phyloP scores from a whole-genome alignment of 2,797 vertebrate genomes.

The Acanthurus leucopareius region DNA sequence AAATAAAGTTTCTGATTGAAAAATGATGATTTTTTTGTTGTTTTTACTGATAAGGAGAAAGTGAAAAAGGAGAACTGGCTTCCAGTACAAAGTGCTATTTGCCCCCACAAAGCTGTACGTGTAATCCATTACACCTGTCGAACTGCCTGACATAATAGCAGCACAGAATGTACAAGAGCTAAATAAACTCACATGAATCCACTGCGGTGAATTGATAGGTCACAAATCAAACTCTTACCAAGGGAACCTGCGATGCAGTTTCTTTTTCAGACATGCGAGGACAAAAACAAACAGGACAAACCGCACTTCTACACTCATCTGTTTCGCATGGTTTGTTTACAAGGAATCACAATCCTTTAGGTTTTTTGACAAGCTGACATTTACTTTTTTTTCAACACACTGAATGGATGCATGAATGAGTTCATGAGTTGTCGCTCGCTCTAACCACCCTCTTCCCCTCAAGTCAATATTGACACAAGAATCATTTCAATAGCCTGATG shows the following conservation, averaged over 20 bases:
- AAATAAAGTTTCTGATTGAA: background rate
- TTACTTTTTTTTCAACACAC: background rate
- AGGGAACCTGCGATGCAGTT: background rate
- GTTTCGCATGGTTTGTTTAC: no score
- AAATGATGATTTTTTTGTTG: background rate
- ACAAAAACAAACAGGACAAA: no score
- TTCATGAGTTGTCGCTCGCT: background rate
- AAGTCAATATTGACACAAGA: conserved; percentile 63
- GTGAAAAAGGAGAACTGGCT: background rate
- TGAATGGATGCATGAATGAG: background rate
- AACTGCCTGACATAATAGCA: conserved; percentile 1
- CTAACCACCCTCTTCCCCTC: conserved; percentile 12
- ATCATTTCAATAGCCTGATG: background rate
- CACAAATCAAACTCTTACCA: conserved; percentile 16
- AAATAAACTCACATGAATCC: conserved; percentile 19
- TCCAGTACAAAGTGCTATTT: background rate
- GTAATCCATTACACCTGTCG: background rate
- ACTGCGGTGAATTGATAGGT: background rate
- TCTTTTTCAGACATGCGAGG: conserved; percentile 1
- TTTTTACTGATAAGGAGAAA: background rate
- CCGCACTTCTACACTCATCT: no score
- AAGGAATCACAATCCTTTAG: no score
- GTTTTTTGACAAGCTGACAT: no score
- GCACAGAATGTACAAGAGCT: background rate
- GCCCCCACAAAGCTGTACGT: background rate